A percentile compares a stretch with the other conserved stretches of the same genome.
Evolutionary conservation across 2,888 invertebrate genomes (phyloP).

Genomic region (Sialis fuliginosa): DNA sequence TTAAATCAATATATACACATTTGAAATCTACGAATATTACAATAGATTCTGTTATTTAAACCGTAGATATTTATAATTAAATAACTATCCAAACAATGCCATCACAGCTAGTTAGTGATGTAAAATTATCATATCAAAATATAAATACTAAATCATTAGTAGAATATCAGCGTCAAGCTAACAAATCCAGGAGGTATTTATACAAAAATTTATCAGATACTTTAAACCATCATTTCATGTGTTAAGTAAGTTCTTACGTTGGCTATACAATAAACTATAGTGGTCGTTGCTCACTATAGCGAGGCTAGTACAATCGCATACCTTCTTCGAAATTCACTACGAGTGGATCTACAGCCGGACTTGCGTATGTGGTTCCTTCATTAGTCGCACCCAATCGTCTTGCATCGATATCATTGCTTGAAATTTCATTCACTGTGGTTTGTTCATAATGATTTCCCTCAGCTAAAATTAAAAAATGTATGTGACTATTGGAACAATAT

Average conservation of each 20-base stretch:
- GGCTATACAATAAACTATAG: constrained; percentile 5
- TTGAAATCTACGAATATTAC: too few relatives aligned
- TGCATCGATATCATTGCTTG: background rate
- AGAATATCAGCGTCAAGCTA: constrained; percentile 1
- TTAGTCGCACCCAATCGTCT: background rate
- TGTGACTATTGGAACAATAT: too few relatives aligned
- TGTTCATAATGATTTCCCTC: background rate
- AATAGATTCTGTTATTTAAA: too few relatives aligned
- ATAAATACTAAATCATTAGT: constrained; percentile 2
- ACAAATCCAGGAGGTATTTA: constrained; percentile 4
- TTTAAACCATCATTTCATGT: constrained; percentile 2
- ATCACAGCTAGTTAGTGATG: constrained; percentile 6
- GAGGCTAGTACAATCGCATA: constrained; percentile 46
- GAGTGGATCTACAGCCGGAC: constrained; percentile 42
- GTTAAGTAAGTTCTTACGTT: constrained; percentile 4
- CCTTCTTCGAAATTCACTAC: constrained; percentile 70
- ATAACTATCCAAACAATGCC: background rate
- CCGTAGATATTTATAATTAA: too few relatives aligned
- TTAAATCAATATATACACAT: too few relatives aligned
- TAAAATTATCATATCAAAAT: constrained; percentile 5
- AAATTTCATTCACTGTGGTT: background rate
- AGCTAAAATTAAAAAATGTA: background rate
- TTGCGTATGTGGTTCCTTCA: constrained; percentile 1
- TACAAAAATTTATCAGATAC: constrained; percentile 5
- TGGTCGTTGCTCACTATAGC: constrained; percentile 19